Evolutionary conservation across 2,888 invertebrate species (phyloP).

Genomic region (Tanypteryx hageni): DNA sequence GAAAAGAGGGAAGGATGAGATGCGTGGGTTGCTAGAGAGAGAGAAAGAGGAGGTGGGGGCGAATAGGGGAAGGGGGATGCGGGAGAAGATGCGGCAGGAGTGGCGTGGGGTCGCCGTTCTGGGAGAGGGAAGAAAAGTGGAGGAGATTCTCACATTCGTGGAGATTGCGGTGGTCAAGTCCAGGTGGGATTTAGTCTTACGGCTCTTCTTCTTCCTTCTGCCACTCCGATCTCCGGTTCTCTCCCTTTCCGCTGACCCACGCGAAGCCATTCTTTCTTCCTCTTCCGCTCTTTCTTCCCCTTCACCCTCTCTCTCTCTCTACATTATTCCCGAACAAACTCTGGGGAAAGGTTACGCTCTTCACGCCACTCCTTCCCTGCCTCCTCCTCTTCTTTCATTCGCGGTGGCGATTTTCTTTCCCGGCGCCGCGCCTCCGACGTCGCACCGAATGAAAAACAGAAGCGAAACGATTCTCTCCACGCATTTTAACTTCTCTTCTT

Average conservation of each 20-base stretch:
- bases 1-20: no score
- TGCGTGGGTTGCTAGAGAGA: neutral
- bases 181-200: conserved; percentile 16
- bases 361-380: neutral
- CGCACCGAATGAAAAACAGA: conserved; percentile 13
- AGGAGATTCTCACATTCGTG: neutral
- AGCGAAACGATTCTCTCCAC: conserved; percentile 16
- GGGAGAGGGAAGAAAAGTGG: neutral
- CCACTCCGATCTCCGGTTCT: neutral
- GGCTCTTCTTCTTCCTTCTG: neutral
- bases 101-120: neutral
- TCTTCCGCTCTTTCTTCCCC: neutral
- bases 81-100: neutral
- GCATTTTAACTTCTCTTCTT: conserved; percentile 4
- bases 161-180: conserved; percentile 43
- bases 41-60: neutral
- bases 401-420: neutral
- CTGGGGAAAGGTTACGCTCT: neutral
- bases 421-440: neutral
- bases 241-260: neutral
- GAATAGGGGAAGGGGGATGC: neutral
- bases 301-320: neutral
- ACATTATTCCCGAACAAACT: neutral
- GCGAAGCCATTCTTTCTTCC: neutral
- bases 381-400: neutral